Percentiles rank a stretch among this genome's conserved stretches.
Evolutionary conservation across 2,113 vertebrate species (phyloP).

Genomic region (Grallaria varia): DNA sequence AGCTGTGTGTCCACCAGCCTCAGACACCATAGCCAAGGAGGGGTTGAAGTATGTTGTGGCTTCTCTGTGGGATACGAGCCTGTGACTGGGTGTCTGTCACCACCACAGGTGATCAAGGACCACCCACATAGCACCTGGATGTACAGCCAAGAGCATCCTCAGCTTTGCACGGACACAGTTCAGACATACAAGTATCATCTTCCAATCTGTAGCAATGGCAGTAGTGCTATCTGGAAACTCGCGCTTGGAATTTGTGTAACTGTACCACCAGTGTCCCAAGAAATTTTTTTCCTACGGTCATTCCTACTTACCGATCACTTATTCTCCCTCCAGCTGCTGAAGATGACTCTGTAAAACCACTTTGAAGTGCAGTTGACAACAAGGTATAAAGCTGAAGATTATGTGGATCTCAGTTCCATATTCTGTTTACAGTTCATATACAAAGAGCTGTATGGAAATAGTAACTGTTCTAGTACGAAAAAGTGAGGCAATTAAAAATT

Average conservation of each 20-base stretch:
- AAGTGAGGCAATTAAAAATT: slow-evolving; percentile 1
- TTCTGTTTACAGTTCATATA: not conserved
- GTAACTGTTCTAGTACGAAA: not conserved
- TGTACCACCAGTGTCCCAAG: not conserved
- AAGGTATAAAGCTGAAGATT: not conserved
- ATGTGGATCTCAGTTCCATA: not conserved
- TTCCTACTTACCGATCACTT: not conserved
- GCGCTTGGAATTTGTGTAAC: not conserved
- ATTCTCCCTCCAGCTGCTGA: not conserved
- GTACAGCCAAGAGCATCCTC: fast-evolving
- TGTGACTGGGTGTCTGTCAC: not conserved
- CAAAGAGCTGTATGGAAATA: not conserved
- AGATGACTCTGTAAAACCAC: not conserved
- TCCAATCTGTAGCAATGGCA: not conserved
- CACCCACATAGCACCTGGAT: not conserved
- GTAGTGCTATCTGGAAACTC: not conserved
- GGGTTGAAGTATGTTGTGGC: not conserved
- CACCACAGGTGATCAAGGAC: not conserved
- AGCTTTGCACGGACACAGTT: fast-evolving
- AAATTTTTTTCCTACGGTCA: not conserved
- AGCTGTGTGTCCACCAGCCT: not conserved
- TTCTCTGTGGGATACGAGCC: not conserved
- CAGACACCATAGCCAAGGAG: fast-evolving
- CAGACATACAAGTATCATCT: fast-evolving
- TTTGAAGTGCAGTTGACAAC: not conserved